Evolutionary conservation across 2,797 vertebrate species (phyloP).

Genomic region (Pangasius larnaudii): DNA sequence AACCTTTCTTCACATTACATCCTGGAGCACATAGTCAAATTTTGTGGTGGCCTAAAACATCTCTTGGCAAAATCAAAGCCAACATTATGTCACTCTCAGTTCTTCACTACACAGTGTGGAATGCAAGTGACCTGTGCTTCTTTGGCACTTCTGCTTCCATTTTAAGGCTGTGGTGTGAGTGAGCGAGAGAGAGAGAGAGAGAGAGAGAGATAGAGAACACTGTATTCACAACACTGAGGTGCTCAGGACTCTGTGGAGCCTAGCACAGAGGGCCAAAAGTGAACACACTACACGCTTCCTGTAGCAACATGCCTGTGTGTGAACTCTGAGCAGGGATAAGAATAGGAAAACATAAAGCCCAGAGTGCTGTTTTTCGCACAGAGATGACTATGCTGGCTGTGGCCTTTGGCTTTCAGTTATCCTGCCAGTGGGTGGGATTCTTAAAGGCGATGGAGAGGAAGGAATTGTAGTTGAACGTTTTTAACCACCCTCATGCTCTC

Average conservation of each 20-base stretch:
- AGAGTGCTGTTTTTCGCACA: constrained; percentile 28
- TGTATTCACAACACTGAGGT: neutral
- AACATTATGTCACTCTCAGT: constrained; percentile 50
- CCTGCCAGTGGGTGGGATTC: constrained; percentile 26
- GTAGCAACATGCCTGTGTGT: constrained; percentile 40
- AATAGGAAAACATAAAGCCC: constrained; percentile 29
- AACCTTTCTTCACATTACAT: constrained; percentile 2
- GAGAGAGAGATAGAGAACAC: constrained; percentile 20
- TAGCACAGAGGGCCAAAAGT: neutral
- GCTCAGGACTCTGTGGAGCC: constrained; percentile 21
- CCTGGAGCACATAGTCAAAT: constrained; percentile 26
- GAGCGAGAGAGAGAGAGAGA: neutral
- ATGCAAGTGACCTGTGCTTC: constrained; percentile 17
- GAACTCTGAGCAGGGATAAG: constrained; percentile 27
- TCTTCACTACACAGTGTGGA: constrained; percentile 23
- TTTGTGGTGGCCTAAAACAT: constrained; percentile 45
- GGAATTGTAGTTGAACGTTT: neutral
- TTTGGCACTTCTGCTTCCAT: constrained; percentile 13
- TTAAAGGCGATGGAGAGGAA: constrained; percentile 39
- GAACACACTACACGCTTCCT: constrained; percentile 13
- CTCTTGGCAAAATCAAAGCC: constrained; percentile 42
- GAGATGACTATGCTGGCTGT: neutral
- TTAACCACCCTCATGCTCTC: constrained; percentile 14
- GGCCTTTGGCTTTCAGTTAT: constrained; percentile 46
- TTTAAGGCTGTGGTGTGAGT: constrained; percentile 34